Conservation (phyloP, 30 jellyfish, hydroid and myxozoan genomes). For the Sanderia malayensis region DNA sequence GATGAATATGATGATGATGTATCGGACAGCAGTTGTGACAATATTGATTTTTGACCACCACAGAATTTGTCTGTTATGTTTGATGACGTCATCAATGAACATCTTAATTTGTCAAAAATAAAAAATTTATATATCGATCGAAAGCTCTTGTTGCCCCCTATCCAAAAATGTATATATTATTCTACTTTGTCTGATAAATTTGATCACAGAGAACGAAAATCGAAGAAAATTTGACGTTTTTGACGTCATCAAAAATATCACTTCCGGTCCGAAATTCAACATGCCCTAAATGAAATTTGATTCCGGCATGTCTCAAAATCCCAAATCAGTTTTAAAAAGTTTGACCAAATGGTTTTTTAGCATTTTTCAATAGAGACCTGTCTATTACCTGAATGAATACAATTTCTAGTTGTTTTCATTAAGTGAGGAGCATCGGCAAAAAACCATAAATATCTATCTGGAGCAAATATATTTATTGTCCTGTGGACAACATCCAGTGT, state of each 20-base stretch:
- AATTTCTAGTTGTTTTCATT: too few species aligned
- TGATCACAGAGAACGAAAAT: not conserved
- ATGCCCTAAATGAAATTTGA: conserved; percentile 34
- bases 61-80: not conserved
- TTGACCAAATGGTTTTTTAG: conserved; percentile 26
- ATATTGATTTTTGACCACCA: not conserved
- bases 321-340: conserved; percentile 25
- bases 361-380: conserved; percentile 34
- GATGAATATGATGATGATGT: conserved; percentile 22
- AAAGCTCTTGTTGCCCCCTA: not conserved
- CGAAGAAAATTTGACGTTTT: conserved; percentile 11
- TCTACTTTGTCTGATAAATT: not conserved
- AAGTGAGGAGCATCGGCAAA: too few species aligned
- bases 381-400: too few species aligned
- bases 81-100: conserved; percentile 9
- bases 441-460: too few species aligned
- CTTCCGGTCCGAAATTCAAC: conserved; percentile 21
- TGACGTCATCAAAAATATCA: conserved; percentile 25
- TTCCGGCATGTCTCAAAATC: conserved; percentile 38
- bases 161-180: conserved; percentile 7
- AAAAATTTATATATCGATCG: conserved; percentile 5
- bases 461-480: too few species aligned
- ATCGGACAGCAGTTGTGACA: conserved; percentile 6
- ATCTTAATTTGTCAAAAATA: not conserved
- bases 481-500: too few species aligned